A percentile compares a stretch with the other conserved stretches of the same genome.
Conservation (phyloP, 2,797 vertebrate genomes). For the Rallus crepitans region DNA sequence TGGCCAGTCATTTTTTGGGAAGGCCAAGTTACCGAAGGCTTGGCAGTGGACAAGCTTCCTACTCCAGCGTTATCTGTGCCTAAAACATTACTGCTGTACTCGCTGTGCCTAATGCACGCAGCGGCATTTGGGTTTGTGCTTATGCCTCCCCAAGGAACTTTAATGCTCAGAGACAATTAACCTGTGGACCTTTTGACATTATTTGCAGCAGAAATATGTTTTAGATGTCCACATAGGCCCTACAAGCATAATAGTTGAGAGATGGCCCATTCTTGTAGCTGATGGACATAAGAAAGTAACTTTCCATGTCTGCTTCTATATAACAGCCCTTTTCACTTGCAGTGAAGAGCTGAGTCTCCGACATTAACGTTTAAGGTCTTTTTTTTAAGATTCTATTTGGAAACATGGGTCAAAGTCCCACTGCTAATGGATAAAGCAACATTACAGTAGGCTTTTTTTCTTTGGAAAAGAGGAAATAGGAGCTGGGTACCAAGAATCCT, state of each 20-base stretch:
- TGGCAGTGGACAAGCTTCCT: background rate
- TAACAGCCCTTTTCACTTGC: background rate
- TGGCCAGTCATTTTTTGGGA: background rate
- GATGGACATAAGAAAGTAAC: background rate
- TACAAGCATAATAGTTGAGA: background rate
- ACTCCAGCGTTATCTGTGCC: background rate
- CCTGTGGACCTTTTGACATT: background rate
- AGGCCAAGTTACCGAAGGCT: background rate
- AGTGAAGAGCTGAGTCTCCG: background rate
- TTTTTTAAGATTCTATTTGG: background rate
- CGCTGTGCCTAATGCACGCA: background rate
- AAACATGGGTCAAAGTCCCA: background rate
- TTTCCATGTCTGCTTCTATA: background rate
- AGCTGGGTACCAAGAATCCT: background rate
- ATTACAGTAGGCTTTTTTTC: background rate
- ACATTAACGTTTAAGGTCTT: accelerated
- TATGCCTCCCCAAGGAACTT: background rate
- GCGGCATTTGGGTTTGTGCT: background rate
- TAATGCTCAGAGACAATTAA: conserved; percentile 18
- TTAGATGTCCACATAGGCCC: background rate
- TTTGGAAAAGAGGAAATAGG: background rate
- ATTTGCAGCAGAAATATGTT: background rate
- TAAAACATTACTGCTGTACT: background rate
- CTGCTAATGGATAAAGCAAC: background rate
- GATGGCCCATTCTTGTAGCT: background rate